Conservation (phyloP, 2,888 invertebrate species). For the Tolmerus cingulatus region DNA sequence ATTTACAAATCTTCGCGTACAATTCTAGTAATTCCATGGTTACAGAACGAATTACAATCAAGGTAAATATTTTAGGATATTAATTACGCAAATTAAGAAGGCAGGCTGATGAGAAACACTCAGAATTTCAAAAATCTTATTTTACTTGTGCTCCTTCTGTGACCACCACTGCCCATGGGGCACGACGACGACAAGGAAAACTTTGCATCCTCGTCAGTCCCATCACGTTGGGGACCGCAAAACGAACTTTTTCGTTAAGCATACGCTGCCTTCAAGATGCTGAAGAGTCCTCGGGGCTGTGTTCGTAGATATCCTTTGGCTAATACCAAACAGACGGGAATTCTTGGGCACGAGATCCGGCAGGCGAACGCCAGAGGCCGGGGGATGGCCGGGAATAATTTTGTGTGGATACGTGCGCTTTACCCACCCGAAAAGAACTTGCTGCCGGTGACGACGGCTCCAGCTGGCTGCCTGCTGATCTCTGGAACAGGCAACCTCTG, state of each 20-base stretch:
- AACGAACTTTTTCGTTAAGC: constrained; percentile 20
- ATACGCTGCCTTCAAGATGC: constrained; percentile 4
- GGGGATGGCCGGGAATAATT: background rate
- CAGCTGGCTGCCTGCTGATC: background rate
- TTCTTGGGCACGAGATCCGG: background rate
- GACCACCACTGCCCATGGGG: background rate
- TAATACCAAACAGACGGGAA: background rate
- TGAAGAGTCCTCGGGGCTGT: background rate
- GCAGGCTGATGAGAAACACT: background rate
- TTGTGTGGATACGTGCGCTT: background rate
- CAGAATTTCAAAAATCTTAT: background rate
- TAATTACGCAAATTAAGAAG: background rate
- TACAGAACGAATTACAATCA: background rate
- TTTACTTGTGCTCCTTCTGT: background rate
- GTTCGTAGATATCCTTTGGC: background rate
- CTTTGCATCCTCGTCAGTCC: background rate
- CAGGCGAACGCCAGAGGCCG: background rate
- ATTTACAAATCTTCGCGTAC: no score
- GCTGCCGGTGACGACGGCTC: background rate
- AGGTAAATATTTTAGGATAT: background rate
- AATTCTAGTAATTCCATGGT: no score
- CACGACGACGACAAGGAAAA: background rate
- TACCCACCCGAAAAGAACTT: background rate
- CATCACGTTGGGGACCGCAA: background rate
- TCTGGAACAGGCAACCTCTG: background rate